Conservation (phyloP, 2,888 invertebrate species). For the Heliconius hortense region DNA sequence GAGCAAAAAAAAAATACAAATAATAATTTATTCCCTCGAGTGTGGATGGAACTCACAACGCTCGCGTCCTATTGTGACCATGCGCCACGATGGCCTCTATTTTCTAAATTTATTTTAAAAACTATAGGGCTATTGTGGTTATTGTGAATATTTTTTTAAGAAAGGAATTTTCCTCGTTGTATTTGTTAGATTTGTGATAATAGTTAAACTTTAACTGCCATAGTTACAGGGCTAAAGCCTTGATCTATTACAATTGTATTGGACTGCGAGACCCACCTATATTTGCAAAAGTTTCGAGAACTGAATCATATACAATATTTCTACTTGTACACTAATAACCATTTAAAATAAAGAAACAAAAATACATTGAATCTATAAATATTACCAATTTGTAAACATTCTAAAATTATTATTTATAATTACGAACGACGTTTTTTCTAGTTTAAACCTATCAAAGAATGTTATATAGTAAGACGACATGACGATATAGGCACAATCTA, state of each 20-base stretch:
- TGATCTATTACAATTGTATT: constrained; percentile 31
- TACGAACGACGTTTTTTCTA: neutral
- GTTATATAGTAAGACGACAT: neutral
- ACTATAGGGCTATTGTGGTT: neutral
- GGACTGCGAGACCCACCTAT: constrained; percentile 30
- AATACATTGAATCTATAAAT: too few relatives aligned
- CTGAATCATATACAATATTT: neutral
- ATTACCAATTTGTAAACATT: too few relatives aligned
- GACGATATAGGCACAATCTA: neutral
- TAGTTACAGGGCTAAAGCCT: constrained; percentile 27
- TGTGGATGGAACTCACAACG: too few relatives aligned
- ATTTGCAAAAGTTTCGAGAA: constrained; percentile 26
- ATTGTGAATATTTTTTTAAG: neutral
- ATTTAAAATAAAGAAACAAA: neutral
- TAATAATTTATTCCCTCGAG: too few relatives aligned
- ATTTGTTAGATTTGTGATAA: constrained; percentile 19
- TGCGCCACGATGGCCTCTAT: too few relatives aligned
- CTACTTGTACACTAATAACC: neutral
- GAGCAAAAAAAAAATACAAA: too few relatives aligned
- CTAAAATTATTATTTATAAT: too few relatives aligned
- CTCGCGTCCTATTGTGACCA: too few relatives aligned
- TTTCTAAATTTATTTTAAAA: neutral
- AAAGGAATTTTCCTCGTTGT: neutral
- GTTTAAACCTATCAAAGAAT: neutral
- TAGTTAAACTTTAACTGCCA: constrained; percentile 22